A percentile compares a stretch with the other conserved stretches of the same genome.
Evolutionary conservation across 1,140 invertebrate species (phyloP).

Genomic region (Aradophagus sp.): DNA sequence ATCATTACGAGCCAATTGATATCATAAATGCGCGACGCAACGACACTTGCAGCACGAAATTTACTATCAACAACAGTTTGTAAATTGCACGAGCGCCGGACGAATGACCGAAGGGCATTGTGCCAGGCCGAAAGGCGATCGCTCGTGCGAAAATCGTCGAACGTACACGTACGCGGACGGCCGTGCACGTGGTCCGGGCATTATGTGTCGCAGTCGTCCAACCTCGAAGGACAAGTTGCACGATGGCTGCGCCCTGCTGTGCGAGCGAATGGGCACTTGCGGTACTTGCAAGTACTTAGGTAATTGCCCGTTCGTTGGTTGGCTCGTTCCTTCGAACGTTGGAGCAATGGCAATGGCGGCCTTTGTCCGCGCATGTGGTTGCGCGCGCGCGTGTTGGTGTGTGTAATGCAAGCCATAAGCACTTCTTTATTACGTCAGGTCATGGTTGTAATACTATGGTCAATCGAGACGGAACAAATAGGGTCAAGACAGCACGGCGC

Average conservation of each 20-base stretch:
- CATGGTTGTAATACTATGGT: conserved; percentile 56
- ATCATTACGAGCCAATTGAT: no score
- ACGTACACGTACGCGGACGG: conserved; percentile 8
- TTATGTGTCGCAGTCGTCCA: conserved; percentile 52
- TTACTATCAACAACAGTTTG: conserved; percentile 28
- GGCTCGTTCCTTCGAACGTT: conserved; percentile 39
- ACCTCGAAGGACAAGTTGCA: conserved; percentile 48
- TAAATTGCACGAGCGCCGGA: conserved; percentile 16
- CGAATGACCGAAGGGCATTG: conserved; percentile 35
- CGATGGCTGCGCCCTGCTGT: conserved; percentile 46
- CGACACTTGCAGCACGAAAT: conserved; percentile 12
- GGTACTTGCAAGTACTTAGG: conserved; percentile 52
- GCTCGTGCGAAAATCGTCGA: conserved; percentile 24
- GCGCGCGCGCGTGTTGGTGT: conserved; percentile 26
- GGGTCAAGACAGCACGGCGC: conserved; percentile 48
- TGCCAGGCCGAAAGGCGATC: conserved; percentile 28
- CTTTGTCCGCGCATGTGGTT: conserved; percentile 28
- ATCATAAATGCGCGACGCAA: conserved; percentile 18
- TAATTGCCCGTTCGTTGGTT: conserved; percentile 41
- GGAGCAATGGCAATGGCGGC: no score
- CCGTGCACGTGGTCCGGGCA: conserved; percentile 17
- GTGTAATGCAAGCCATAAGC: conserved; percentile 32
- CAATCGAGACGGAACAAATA: conserved; percentile 63
- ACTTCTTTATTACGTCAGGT: conserved; percentile 60
- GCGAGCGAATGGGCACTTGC: conserved; percentile 53